Evolutionary conservation across 2,113 vertebrate species (phyloP), one percentile per base, ranked within the genome.

Genomic region (Ibidorhyncha struthersii): DNA sequence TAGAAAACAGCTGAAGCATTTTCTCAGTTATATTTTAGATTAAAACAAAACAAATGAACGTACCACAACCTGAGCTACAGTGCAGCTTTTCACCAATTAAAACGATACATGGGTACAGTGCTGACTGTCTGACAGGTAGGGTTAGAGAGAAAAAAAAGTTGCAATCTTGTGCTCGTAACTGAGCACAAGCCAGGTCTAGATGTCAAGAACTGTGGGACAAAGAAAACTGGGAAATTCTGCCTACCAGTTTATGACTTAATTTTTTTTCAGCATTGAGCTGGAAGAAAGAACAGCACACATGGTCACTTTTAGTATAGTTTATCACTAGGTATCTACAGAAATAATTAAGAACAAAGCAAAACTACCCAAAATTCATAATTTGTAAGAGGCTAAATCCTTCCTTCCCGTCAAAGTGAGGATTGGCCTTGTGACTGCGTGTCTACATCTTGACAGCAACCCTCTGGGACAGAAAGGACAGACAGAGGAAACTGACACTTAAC

Each of bases 391-490:
- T 27, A 53, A 78, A 45, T n/a, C 45, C 16, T 40, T 10, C 55
- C 41, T 67, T 40, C 55, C 53, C 67, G 73, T 16, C 23, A 40
- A 45, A 73, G 41, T 0, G 15, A 69, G 72, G n/a, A 41, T 1
- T 58, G 47, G 23, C 19, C 32, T 62, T 18, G 9, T 12, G 20
- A 50, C 30, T 21, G n/a, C 3, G 1, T 1, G 0, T 29, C 55
- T 16, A 8, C 27, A 26, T 21, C 34, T 14, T 61, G 40, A 27
- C 45, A 55, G 41, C 25, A 49, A 27, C 40, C 10, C 79, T 7
- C 10, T 38, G 72, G 2, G 23, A 19, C 62, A 80, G 67, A 22
- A 50, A 61, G 70, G 30, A 55, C 9, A 26, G 21, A 4, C 20
- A 67, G 63, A 26, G 30, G 49, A 56, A 52, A 23, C 38, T 2